These are phyloP conservation scores for Tychaedon coryphoeus DNA, from an alignment of 2,113 vertebrate genomes.

Conservation along the genomic window DNA sequence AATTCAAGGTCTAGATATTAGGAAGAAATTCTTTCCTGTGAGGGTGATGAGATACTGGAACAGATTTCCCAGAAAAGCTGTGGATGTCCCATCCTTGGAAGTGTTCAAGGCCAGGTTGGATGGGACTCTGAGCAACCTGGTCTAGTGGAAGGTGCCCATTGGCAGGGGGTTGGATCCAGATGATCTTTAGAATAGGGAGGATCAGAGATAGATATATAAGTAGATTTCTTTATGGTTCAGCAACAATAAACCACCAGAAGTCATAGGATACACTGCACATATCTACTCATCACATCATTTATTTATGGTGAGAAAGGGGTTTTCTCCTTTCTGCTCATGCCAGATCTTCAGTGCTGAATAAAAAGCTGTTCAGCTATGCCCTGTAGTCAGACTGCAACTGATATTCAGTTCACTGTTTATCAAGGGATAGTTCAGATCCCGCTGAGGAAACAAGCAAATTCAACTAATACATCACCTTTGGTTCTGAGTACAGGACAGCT, in stretches of 20 bases:
- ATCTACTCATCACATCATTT: background rate
- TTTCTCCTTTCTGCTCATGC: background rate
- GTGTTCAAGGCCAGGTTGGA: background rate
- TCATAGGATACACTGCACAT: background rate
- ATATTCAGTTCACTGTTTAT: background rate
- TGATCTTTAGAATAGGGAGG: background rate
- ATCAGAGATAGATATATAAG: background rate
- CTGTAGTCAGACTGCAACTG: background rate
- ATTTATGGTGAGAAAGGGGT: background rate
- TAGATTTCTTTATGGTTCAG: background rate
- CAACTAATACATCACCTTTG: background rate
- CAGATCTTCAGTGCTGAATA: background rate
- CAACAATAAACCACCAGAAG: background rate
- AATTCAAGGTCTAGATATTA: background rate
- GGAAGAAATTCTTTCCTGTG: background rate
- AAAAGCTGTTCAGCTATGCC: background rate
- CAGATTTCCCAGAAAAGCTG: background rate
- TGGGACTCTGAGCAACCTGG: background rate
- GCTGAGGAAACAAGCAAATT: background rate
- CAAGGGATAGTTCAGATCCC: background rate
- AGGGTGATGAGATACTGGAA: rapidly evolving
- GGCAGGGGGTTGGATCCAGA: background rate
- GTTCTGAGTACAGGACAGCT: background rate
- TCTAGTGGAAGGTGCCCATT: background rate
- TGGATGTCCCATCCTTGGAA: background rate